Base-by-base conservation (phyloP, 2,797 vertebrate genomes). In the Liasis olivaceus region DNA sequence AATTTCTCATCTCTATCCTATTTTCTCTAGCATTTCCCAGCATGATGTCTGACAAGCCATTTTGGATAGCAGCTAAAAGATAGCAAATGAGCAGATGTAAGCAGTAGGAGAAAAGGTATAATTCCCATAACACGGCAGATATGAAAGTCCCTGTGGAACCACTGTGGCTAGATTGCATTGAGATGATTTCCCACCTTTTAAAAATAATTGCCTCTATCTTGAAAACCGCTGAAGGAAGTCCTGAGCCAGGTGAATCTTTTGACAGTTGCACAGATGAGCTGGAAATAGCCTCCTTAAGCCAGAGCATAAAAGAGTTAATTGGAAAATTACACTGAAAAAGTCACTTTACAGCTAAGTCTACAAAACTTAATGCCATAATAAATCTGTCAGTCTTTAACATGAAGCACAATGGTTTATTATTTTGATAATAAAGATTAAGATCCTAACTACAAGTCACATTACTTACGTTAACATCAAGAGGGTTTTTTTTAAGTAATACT, bases 21-120 rank as follows among this genome's bases (percentile, higher is more conserved):
- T 87, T 91, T 88, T 93, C 92, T 66, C 56, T 63, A 84, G 51
- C 51, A 47, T 90, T 93, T 93, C 89, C 72, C 89, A 88, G 89
- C 92, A 88, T 93, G 92, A 66, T 63, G 86, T 59, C 66, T 86
- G 66, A 81, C 26, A 88, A 81, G 85, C 60, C 59, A 91, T 91
- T 93, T 59, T 62, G 56, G 66, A 88, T 77, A 87, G 87, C 62
- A 59, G 89, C 36, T 47, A 59, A 88, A 87, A 90, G 89, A 81
- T 22, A 90, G 85, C 15, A 81, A 88, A 84, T 56, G 36, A 93
- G 51, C 5, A 22, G 66, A 87, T 77, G n/a, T 90, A 84, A 90
- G 60, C 22, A 15, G 60, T 62, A 20, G 26, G 59, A 88, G 60
- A 26, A 36, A 85, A 59, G 15, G 59, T 64, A 88, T 93, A 88